Percentiles rank a stretch among this genome's conserved stretches.
Evolutionary conservation across 2,888 invertebrate species (phyloP).

Genomic region (Diloba caeruleocephala): DNA sequence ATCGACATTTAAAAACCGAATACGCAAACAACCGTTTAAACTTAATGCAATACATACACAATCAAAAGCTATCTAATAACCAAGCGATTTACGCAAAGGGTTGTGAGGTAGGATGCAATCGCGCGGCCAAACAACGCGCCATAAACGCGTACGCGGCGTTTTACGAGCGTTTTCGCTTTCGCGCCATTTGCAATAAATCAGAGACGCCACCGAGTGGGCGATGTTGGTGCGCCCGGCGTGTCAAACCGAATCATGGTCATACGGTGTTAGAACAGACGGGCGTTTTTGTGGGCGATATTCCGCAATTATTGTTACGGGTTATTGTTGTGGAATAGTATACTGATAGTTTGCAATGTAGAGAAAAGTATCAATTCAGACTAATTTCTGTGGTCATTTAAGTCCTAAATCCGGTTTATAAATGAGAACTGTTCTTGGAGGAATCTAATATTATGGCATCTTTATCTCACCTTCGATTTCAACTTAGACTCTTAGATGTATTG

Average conservation of each 20-base stretch:
- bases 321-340: no score
- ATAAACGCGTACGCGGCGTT: slow-evolving; percentile 79
- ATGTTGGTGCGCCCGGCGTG: slow-evolving; percentile 66
- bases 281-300: slow-evolving; percentile 28
- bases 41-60: slow-evolving; percentile 51
- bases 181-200: slow-evolving; percentile 89
- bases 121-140: slow-evolving; percentile 78
- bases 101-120: slow-evolving; percentile 73
- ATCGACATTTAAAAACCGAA: neutral
- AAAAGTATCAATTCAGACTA: no score
- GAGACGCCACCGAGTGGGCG: slow-evolving; percentile 80
- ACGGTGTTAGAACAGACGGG: slow-evolving; percentile 56
- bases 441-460: no score
- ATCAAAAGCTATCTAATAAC: slow-evolving; percentile 71
- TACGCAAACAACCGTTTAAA: slow-evolving; percentile 37
- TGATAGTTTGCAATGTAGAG: no score
- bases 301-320: no score
- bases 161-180: slow-evolving; percentile 88
- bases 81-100: slow-evolving; percentile 70
- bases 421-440: no score
- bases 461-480: no score
- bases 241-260: slow-evolving; percentile 74
- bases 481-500: no score
- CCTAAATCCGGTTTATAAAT: no score
- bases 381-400: no score